Evolutionary conservation across 2,113 vertebrate species (phyloP).

Genomic region (Mastomys natalensis): DNA sequence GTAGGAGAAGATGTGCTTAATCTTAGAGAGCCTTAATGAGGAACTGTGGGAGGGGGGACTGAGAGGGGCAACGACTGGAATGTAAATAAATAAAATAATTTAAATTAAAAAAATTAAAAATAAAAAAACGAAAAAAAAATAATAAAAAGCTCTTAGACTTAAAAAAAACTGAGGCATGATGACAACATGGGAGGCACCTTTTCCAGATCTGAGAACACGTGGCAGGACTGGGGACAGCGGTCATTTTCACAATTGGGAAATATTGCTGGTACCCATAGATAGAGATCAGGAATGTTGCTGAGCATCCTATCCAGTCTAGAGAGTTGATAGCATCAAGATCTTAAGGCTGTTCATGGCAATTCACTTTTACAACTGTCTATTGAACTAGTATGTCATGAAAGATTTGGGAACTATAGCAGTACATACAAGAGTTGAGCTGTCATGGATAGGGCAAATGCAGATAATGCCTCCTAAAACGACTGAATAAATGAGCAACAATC

Average conservation of each 20-base stretch:
- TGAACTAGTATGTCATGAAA: not conserved
- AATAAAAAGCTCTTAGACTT: no score
- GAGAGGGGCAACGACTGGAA: no score
- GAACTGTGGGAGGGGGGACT: no score
- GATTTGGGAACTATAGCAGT: not conserved
- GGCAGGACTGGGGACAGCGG: not conserved
- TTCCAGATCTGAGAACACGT: not conserved
- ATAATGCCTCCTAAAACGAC: not conserved
- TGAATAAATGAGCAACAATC: not conserved
- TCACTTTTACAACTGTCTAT: not conserved
- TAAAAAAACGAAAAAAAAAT: no score
- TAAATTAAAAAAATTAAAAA: no score
- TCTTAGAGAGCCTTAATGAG: no score
- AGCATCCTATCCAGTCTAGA: not conserved
- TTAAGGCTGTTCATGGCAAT: not conserved
- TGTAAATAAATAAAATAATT: no score
- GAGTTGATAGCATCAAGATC: not conserved
- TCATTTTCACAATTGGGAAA: not conserved
- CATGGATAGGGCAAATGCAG: not conserved
- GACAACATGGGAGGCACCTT: not conserved
- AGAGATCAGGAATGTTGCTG: not conserved
- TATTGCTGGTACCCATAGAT: not conserved
- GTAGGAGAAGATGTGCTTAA: no score
- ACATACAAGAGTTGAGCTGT: not conserved
- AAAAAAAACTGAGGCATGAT: not conserved